Conservation (phyloP, 2,888 invertebrate genomes). For the Tetropium fuscum region DNA sequence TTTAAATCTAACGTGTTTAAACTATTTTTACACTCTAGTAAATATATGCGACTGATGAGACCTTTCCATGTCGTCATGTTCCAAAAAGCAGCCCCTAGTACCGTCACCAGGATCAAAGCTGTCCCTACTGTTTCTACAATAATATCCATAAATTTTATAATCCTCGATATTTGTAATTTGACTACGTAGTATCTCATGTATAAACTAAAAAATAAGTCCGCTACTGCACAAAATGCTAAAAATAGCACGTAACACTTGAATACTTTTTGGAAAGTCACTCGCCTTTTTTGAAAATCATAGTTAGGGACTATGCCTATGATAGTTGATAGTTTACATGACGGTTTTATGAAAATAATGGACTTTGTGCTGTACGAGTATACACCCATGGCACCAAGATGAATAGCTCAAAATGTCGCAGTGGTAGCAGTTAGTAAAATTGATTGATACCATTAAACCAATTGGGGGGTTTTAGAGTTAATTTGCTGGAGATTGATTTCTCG, state of each 20-base stretch:
- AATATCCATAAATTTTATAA: too few relatives aligned
- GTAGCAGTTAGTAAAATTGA: too few relatives aligned
- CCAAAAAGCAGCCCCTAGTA: conserved; percentile 1
- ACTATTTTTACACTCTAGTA: too few relatives aligned
- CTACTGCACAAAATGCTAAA: neutral
- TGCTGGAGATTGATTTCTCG: too few relatives aligned
- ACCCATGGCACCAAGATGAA: too few relatives aligned
- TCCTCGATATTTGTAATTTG: too few relatives aligned
- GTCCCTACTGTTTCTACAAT: neutral
- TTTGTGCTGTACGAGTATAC: neutral
- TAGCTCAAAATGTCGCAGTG: too few relatives aligned
- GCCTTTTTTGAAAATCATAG: conserved; percentile 1
- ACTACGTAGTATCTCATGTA: neutral
- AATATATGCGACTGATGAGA: neutral
- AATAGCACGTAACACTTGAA: neutral
- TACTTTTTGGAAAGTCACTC: neutral
- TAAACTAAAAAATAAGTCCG: neutral
- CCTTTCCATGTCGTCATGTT: neutral
- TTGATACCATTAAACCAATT: too few relatives aligned
- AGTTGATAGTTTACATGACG: neutral
- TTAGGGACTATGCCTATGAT: neutral
- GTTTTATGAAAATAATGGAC: neutral
- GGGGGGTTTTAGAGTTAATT: too few relatives aligned
- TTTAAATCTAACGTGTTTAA: neutral
- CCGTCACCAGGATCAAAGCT: neutral